Conservation (phyloP, 2,888 invertebrate genomes). For the Hydropsyche betteni region DNA sequence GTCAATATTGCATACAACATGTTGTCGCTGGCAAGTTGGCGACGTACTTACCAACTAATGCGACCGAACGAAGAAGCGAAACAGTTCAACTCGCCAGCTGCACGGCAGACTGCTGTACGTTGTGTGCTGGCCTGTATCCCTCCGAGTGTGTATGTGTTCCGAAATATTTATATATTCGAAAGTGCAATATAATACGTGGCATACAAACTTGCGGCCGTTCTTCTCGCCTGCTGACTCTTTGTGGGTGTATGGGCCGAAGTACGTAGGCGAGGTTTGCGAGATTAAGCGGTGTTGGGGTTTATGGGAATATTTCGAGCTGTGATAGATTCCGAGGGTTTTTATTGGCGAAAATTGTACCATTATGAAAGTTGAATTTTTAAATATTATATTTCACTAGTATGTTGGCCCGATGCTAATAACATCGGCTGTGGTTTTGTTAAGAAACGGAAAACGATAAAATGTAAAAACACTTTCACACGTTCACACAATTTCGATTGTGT, state of each 20-base stretch:
- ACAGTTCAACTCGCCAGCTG: slow-evolving; percentile 34
- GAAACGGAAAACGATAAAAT: too few relatives aligned
- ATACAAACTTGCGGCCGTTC: too few relatives aligned
- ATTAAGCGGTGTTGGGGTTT: not conserved
- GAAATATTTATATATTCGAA: too few relatives aligned
- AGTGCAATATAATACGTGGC: too few relatives aligned
- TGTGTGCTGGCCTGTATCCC: not conserved
- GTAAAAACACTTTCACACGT: too few relatives aligned
- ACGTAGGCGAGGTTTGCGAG: not conserved
- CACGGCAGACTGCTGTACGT: slow-evolving; percentile 12
- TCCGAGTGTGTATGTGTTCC: not conserved
- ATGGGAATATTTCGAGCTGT: not conserved
- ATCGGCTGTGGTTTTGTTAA: too few relatives aligned
- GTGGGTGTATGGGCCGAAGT: not conserved
- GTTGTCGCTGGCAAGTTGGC: slow-evolving; percentile 50
- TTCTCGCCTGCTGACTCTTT: not conserved
- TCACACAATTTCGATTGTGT: too few relatives aligned
- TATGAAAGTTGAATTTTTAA: not conserved
- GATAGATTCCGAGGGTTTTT: not conserved
- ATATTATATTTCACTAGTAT: not conserved
- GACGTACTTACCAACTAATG: slow-evolving; percentile 41
- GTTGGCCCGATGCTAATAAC: too few relatives aligned
- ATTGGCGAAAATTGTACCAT: not conserved
- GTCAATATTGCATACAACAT: slow-evolving; percentile 52
- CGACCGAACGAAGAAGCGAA: slow-evolving; percentile 36